Conservation (phyloP, 1,140 invertebrate genomes). For the Tetramorium simillimum region DNA sequence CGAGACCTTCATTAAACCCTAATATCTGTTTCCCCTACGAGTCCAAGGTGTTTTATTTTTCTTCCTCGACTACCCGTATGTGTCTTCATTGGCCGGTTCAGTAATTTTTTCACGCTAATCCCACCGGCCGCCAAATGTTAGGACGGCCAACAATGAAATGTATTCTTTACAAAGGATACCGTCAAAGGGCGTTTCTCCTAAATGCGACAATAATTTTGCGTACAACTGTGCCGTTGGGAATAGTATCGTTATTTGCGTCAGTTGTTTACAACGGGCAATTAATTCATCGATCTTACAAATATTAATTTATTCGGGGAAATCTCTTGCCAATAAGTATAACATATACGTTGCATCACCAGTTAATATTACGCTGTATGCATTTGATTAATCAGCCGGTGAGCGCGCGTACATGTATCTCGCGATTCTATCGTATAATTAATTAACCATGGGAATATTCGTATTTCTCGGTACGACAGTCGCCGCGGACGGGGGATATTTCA, state of each 20-base stretch:
- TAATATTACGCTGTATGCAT: conserved; percentile 7
- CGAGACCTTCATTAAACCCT: conserved; percentile 48
- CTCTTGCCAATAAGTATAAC: background rate
- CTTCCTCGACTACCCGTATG: conserved; percentile 21
- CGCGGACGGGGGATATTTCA: background rate
- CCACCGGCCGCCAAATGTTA: background rate
- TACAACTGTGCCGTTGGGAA: background rate
- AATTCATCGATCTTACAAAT: background rate
- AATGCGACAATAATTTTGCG: background rate
- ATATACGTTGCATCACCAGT: background rate
- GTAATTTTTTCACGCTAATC: conserved; percentile 29
- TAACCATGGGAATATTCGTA: conserved; percentile 9
- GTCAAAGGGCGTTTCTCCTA: background rate
- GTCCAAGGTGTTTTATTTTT: background rate
- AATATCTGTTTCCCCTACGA: conserved; percentile 32
- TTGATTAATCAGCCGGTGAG: conserved; percentile 2
- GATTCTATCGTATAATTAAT: conserved; percentile 39
- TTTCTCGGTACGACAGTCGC: background rate
- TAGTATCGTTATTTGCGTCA: background rate
- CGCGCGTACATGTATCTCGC: background rate
- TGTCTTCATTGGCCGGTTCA: background rate
- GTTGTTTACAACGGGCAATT: background rate
- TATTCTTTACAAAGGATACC: background rate
- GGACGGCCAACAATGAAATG: background rate
- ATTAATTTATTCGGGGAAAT: background rate